Percentiles rank a stretch among this genome's conserved stretches.
Conservation (phyloP, 2,888 invertebrate species). For the Anodontia alba region DNA sequence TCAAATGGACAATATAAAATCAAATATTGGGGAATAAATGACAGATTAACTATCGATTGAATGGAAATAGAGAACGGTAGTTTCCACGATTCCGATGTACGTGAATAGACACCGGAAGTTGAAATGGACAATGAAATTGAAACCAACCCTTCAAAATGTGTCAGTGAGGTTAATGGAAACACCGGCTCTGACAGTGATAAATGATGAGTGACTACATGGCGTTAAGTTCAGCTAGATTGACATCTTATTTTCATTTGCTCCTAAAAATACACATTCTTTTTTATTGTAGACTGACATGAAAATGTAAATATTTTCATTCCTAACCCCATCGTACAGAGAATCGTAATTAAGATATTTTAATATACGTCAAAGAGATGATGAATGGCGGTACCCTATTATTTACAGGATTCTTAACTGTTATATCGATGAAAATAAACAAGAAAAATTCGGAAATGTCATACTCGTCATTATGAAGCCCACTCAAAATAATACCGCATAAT, state of each 20-base stretch:
- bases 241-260: constrained; percentile 6
- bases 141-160: background rate
- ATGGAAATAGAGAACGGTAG: background rate
- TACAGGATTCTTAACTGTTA: too few relatives aligned
- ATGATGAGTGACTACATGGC: background rate
- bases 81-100: background rate
- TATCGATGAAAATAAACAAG: too few relatives aligned
- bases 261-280: background rate
- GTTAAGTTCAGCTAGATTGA: background rate
- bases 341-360: too few relatives aligned
- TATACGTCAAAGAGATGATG: too few relatives aligned
- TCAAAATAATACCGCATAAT: too few relatives aligned
- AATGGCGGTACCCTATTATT: too few relatives aligned
- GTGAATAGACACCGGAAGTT: constrained; percentile 6
- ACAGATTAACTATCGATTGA: background rate
- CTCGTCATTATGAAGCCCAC: too few relatives aligned
- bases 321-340: too few relatives aligned
- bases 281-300: background rate
- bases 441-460: too few relatives aligned
- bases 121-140: constrained; percentile 10
- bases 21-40: constrained; percentile 3
- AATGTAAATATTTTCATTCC: constrained; percentile 48
- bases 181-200: background rate
- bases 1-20: constrained; percentile 17
- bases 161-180: constrained; percentile 1